Evolutionary conservation across 2,888 invertebrate species (phyloP), one percentile per base, ranked within the genome.

Genomic region (Drosophila neutralis): DNA sequence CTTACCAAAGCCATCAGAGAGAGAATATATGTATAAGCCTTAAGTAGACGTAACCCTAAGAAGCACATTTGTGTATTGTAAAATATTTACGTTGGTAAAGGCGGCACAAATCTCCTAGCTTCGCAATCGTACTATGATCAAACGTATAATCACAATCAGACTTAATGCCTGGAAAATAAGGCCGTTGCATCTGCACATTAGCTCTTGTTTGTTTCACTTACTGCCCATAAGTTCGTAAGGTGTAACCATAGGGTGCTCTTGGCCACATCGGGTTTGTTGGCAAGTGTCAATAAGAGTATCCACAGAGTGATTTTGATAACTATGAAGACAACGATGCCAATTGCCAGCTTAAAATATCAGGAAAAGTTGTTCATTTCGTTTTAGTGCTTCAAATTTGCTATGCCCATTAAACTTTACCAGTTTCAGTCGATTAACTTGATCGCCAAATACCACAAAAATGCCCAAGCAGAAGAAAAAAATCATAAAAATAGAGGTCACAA

Each of bases 51-150:
- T 0, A 42, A 15, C 7, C 49, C 36, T 29, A 78, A 36, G 24
- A 80, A 61, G 45, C 77, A 77, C 77, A 77, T 77, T 33, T 40
- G 3, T 24, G 18, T 13, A 1, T 13, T 15, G 1, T 7, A 6
- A 33, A 27, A 27, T 35, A 21, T 42, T 42, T 3, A 42, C 1
- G 6, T 13, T 21, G 11, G 1, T 42, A 11, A 3, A 7, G 13
- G 21, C 3, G 52, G 24, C 31, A 3, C 4, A 51, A 51, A 33
- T 54, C 1, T 27, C 18, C 38, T n/a, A 51, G 24, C 4, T 51
- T 15, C 36, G 31, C 2, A 33, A 5, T 54, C 11, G 56, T 8
- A 2, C 8, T 21, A n/a, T 15, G 6, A 49, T 6, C n/a, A 59
- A 29, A 29, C 15, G 21, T n/a, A 60, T 18, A 38, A 57, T 8